These are phyloP conservation scores for Lycaena phlaeas DNA, from an alignment of 2,888 invertebrate species.

Conservation along the genomic window DNA sequence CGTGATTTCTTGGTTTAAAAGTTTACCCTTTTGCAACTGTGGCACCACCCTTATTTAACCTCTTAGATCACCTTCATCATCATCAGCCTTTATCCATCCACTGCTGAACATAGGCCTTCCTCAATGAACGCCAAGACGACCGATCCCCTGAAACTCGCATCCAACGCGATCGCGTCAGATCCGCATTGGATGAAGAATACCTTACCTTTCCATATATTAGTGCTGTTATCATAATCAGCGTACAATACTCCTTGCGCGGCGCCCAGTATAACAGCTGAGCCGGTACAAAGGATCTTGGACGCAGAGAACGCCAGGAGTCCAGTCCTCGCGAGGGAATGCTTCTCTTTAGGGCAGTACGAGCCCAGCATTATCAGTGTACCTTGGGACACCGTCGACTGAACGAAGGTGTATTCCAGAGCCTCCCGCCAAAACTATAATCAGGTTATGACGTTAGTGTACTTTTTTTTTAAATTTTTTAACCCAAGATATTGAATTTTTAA, in stretches of 20 bases:
- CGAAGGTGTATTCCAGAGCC: slow-evolving; percentile 50
- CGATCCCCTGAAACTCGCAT: no score
- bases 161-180: no score
- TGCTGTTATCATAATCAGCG: slow-evolving; percentile 43
- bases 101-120: no score
- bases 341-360: slow-evolving; percentile 42
- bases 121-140: no score
- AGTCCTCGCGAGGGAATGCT: slow-evolving; percentile 37
- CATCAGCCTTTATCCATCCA: no score
- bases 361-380: slow-evolving; percentile 57
- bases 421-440: slow-evolving; percentile 56
- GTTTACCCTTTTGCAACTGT: no score
- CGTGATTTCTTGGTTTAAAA: no score
- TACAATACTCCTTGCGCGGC: slow-evolving; percentile 47
- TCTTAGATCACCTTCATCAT: no score
- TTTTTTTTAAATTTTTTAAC: no score
- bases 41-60: no score
- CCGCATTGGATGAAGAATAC: not conserved
- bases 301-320: slow-evolving; percentile 37
- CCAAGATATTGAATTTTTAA: no score
- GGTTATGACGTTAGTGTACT: no score
- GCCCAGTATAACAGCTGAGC: slow-evolving; percentile 39
- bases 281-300: slow-evolving; percentile 39
- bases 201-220: slow-evolving; percentile 40
- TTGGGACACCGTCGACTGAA: slow-evolving; percentile 51